These are phyloP conservation scores for Anoplius nigerrimus DNA, from an alignment of 2,888 invertebrate genomes.

Conservation along the genomic window DNA sequence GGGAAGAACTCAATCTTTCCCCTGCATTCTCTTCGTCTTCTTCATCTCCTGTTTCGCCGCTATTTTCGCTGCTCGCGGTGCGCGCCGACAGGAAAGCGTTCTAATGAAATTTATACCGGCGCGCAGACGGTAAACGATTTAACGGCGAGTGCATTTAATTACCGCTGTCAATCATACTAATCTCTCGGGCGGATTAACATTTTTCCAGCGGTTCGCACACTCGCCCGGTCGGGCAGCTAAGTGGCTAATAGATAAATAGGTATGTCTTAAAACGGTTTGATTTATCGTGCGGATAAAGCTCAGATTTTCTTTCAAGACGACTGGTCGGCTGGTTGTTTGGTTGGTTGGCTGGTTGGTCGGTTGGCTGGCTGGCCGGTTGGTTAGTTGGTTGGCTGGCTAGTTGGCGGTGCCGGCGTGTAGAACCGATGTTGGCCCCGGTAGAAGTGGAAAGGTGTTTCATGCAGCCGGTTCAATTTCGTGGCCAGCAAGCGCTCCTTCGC, in stretches of 20 bases:
- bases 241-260: too few species aligned
- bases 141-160: too few species aligned
- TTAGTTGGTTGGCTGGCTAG: too few species aligned
- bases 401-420: background rate
- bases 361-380: too few species aligned
- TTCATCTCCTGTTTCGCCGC: background rate
- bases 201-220: conserved; percentile 8
- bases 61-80: background rate
- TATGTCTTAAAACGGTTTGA: too few species aligned
- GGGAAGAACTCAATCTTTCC: conserved; percentile 43
- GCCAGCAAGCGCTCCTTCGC: conserved; percentile 28
- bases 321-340: too few species aligned
- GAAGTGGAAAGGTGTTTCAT: background rate
- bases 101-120: conserved; percentile 12
- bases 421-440: too few species aligned
- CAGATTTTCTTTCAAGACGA: conserved; percentile 26
- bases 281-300: too few species aligned
- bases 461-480: conserved; percentile 42
- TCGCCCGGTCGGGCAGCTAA: conserved; percentile 27
- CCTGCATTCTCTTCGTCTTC: background rate
- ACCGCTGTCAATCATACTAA: too few species aligned
- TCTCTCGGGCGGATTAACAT: too few species aligned
- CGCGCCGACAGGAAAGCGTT: background rate
- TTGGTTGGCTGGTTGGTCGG: too few species aligned
- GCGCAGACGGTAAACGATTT: background rate